Evolutionary conservation across 2,888 invertebrate species (phyloP).

Genomic region (Aporophyla nigra): DNA sequence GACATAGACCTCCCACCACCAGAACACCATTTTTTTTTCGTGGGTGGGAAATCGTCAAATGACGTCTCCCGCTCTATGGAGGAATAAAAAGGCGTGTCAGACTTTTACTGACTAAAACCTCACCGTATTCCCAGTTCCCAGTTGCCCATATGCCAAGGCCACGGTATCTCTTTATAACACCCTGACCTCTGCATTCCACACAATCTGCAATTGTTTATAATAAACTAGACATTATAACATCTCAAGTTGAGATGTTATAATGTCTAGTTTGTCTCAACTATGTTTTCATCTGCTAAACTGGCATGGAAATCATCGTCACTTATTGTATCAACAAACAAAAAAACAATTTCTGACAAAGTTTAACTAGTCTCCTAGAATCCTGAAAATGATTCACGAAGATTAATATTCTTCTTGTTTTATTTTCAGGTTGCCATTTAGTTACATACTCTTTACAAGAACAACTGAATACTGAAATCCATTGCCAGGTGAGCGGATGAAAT

Average conservation of each 20-base stretch:
- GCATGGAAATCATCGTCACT: background rate
- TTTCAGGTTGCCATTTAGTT: constrained; percentile 50
- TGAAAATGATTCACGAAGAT: constrained; percentile 56
- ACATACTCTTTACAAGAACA: constrained; percentile 27
- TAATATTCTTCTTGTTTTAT: constrained; percentile 54
- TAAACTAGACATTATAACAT: background rate
- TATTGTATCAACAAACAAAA: background rate
- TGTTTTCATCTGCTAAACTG: constrained; percentile 3
- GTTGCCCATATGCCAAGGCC: no score
- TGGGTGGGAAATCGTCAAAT: no score
- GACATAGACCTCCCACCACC: no score
- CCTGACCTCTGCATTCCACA: no score
- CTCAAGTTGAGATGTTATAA: no score
- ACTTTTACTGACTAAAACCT: no score
- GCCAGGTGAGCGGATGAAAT: constrained; percentile 42
- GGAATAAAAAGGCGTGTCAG: no score
- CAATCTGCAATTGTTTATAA: background rate
- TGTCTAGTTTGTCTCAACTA: no score
- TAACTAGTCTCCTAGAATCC: constrained; percentile 34
- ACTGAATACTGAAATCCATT: constrained; percentile 14
- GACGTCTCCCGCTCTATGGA: no score
- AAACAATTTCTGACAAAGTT: background rate
- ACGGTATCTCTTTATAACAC: no score
- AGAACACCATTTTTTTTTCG: no score
- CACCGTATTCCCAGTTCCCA: no score